Evolutionary conservation across 2,797 vertebrate genomes (phyloP).

Genomic region (Sebastes aleutianus): DNA sequence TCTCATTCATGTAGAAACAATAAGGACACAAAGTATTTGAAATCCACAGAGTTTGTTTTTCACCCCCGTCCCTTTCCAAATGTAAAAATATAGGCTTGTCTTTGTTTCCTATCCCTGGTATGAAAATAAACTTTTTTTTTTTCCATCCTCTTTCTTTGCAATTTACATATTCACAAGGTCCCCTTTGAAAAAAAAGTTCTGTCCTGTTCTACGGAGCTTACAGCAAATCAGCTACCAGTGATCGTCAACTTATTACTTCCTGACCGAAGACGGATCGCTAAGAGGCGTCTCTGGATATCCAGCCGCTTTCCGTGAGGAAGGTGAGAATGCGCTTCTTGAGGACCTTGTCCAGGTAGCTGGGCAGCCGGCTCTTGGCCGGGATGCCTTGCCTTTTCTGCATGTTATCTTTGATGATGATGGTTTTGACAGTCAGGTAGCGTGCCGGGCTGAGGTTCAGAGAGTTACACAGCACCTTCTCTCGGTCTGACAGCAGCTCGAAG

Average conservation of each 20-base stretch:
- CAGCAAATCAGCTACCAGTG: background rate
- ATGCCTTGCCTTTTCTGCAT: slow-evolving; percentile 96
- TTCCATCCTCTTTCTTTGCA: slow-evolving; percentile 26
- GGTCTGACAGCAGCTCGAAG: slow-evolving; percentile 94
- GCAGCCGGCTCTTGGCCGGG: slow-evolving; percentile 95
- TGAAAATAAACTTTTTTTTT: slow-evolving; percentile 60
- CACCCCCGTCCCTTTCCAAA: slow-evolving; percentile 2
- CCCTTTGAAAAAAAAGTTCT: slow-evolving; percentile 32
- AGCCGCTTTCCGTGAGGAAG: slow-evolving; percentile 98
- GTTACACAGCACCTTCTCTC: slow-evolving; percentile 95
- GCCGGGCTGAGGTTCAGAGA: slow-evolving; percentile 92
- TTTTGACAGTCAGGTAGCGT: slow-evolving; percentile 96
- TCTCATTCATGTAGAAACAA: background rate
- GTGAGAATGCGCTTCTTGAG: slow-evolving; percentile 96
- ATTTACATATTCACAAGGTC: slow-evolving; percentile 68
- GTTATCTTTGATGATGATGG: slow-evolving; percentile 97
- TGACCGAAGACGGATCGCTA: slow-evolving; percentile 66
- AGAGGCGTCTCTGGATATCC: slow-evolving; percentile 94
- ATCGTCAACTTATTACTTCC: background rate
- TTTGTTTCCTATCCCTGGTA: slow-evolving; percentile 43
- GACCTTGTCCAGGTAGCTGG: slow-evolving; percentile 95
- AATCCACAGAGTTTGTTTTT: slow-evolving; percentile 1
- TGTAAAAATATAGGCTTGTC: slow-evolving; percentile 66
- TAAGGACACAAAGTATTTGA: background rate
- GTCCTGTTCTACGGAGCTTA: slow-evolving; percentile 1